Evolutionary conservation across 2,113 vertebrate genomes (phyloP).

Genomic region (Phoenicopterus ruber): DNA sequence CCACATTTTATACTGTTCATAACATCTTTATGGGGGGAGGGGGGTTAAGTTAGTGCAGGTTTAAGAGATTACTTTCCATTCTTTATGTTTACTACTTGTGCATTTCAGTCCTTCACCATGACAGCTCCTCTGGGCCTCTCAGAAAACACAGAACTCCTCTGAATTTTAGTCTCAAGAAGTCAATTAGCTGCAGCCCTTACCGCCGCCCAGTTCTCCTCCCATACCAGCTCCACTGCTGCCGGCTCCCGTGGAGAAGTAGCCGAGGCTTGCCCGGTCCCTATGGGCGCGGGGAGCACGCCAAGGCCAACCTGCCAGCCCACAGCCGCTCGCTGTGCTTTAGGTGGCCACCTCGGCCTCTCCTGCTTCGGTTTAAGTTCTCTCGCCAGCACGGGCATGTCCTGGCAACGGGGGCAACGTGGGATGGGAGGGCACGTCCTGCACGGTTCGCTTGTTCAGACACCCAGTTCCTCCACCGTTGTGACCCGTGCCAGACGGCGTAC

Average conservation of each 20-base stretch:
- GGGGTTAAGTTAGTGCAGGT: slow-evolving; percentile 25
- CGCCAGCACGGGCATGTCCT: neutral
- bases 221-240: neutral
- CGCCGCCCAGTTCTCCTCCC: neutral
- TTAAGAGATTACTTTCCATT: slow-evolving; percentile 33
- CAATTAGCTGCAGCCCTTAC: neutral
- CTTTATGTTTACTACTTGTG: neutral
- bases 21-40: slow-evolving; percentile 6
- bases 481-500: fast-evolving
- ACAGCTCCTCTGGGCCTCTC: neutral
- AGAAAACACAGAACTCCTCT: neutral
- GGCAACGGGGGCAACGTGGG: neutral
- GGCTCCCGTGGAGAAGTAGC: neutral
- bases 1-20: slow-evolving; percentile 14
- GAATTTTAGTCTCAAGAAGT: neutral
- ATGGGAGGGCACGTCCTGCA: neutral
- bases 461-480: neutral
- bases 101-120: neutral
- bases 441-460: neutral
- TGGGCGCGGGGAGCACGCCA: fast-evolving
- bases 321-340: neutral
- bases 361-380: fast-evolving
- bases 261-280: neutral
- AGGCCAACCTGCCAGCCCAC: neutral
- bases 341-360: neutral